A percentile compares a stretch with the other conserved stretches of the same genome.
Evolutionary conservation across 2,888 invertebrate species (phyloP).

Genomic region (Zaprionus bogoriensis): DNA sequence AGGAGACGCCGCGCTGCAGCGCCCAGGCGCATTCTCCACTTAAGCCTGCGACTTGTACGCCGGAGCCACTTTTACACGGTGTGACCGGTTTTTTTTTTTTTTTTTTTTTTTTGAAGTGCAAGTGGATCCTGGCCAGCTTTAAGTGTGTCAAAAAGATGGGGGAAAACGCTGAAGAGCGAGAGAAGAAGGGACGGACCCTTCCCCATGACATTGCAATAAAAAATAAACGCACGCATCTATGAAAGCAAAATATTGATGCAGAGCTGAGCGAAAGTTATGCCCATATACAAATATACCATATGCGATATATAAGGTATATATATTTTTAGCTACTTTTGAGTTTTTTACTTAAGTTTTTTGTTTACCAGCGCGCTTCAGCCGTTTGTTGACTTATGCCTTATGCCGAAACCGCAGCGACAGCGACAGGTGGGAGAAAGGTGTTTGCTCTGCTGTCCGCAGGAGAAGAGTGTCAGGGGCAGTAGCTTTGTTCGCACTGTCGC

Average conservation of each 20-base stretch:
- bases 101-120: constrained; percentile 9
- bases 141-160: constrained; percentile 13
- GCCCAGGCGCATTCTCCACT: constrained; percentile 43
- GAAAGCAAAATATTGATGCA: constrained; percentile 67
- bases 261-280: constrained; percentile 51
- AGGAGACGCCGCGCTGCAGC: constrained; percentile 14
- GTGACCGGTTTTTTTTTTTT: constrained; percentile 2
- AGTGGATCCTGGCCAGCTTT: constrained; percentile 1
- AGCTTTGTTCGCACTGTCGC: constrained; percentile 27
- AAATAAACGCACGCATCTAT: constrained; percentile 39
- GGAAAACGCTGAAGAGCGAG: no score
- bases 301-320: constrained; percentile 9
- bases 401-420: constrained; percentile 37
- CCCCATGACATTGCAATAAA: constrained; percentile 50
- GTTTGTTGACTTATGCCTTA: constrained; percentile 51
- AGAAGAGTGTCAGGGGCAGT: constrained; percentile 19
- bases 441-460: constrained; percentile 5
- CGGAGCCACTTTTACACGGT: constrained; percentile 17
- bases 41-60: constrained; percentile 53
- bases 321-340: constrained; percentile 9
- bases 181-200: no score
- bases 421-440: constrained; percentile 22
- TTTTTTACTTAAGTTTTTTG: constrained; percentile 54
- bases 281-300: constrained; percentile 52
- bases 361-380: constrained; percentile 24